These are phyloP conservation scores for Trialeurodes vaporariorum DNA, from an alignment of 1,140 invertebrate genomes.

Conservation along the genomic window DNA sequence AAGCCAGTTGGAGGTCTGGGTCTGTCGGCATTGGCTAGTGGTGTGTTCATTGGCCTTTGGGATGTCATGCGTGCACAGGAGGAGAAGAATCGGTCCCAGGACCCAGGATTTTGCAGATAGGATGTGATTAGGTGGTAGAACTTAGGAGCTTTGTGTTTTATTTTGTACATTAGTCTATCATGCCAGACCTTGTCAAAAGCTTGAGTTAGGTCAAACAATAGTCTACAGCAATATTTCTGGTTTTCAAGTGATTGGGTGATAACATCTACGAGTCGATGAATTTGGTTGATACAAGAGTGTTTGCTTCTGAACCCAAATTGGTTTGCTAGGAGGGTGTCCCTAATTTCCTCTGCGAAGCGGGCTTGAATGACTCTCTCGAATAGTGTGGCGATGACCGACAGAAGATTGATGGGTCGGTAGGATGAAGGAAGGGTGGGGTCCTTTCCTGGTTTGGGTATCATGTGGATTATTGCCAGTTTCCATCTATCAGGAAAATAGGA, in stretches of 20 bases:
- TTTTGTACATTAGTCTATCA: no score
- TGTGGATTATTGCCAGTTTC: neutral
- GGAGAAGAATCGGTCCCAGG: no score
- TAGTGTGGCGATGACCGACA: neutral
- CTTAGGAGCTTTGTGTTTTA: no score
- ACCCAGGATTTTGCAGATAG: no score
- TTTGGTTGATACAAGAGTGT: constrained; percentile 8
- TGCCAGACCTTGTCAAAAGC: constrained; percentile 33
- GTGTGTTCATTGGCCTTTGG: no score
- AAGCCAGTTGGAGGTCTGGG: no score
- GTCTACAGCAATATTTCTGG: constrained; percentile 22
- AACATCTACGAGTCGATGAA: constrained; percentile 9
- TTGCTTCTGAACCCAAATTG: constrained; percentile 6
- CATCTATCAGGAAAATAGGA: neutral
- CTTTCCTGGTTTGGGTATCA: neutral
- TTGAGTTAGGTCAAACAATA: constrained; percentile 30
- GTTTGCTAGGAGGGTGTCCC: no score
- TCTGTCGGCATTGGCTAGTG: no score
- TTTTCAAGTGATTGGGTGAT: constrained; percentile 7
- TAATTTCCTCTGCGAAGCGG: no score
- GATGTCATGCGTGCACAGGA: no score
- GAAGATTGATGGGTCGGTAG: constrained; percentile 1
- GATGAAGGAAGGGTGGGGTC: neutral
- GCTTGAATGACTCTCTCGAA: no score
- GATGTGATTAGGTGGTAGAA: no score